These are phyloP conservation scores for Tachuris rubrigastra DNA, from an alignment of 2,113 vertebrate species.

Conservation along the genomic window DNA sequence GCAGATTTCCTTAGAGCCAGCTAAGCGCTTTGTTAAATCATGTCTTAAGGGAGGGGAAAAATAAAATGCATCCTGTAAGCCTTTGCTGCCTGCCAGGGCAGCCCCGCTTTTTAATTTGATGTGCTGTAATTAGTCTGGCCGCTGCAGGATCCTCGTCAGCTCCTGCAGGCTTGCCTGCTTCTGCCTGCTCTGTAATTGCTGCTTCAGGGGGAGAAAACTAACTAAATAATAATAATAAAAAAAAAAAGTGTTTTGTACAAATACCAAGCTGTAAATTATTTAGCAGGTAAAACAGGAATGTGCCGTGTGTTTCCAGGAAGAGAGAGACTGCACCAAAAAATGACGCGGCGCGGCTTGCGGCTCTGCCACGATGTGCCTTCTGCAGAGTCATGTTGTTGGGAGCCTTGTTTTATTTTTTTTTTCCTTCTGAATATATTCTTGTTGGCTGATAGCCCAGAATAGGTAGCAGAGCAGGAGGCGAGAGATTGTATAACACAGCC, in stretches of 20 bases:
- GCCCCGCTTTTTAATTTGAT: neutral
- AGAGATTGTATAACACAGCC: neutral
- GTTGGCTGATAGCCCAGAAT: neutral
- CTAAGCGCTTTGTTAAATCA: neutral
- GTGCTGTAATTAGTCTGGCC: neutral
- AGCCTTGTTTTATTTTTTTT: neutral
- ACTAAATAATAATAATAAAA: neutral
- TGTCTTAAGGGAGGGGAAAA: constrained; percentile 25
- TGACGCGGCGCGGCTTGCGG: neutral
- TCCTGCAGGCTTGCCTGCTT: constrained; percentile 31
- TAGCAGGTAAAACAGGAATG: constrained; percentile 14
- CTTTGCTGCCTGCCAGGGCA: neutral
- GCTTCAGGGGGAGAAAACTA: neutral
- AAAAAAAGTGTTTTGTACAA: neutral
- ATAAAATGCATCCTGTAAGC: neutral
- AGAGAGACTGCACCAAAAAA: constrained; percentile 4
- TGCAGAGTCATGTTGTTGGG: constrained; percentile 43
- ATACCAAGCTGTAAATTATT: neutral
- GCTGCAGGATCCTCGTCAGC: neutral
- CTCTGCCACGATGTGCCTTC: neutral
- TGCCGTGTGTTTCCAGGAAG: constrained; percentile 37
- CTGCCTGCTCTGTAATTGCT: constrained; percentile 11
- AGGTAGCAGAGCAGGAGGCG: neutral
- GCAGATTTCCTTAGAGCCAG: neutral
- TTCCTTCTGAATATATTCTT: constrained; percentile 15